Conservation (phyloP, 2,888 invertebrate genomes). For the Zygothrica quintamaculata region DNA sequence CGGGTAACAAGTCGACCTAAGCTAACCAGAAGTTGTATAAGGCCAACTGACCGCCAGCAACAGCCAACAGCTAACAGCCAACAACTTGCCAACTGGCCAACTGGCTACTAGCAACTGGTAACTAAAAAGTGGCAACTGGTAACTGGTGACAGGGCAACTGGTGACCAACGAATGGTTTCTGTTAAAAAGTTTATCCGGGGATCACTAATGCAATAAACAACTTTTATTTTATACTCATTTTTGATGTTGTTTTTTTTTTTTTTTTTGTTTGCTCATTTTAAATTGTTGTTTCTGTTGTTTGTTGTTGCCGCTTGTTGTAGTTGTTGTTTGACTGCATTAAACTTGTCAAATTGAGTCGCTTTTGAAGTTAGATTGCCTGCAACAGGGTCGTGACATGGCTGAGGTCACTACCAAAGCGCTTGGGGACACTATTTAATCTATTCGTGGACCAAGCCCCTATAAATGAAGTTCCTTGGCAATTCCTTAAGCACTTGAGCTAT, state of each 20-base stretch:
- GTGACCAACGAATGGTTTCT: conserved; percentile 30
- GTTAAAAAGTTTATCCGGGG: conserved; percentile 44
- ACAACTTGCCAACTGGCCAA: conserved; percentile 4
- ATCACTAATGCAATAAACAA: conserved; percentile 65
- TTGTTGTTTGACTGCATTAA: conserved; percentile 73
- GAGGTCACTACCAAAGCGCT: conserved; percentile 30
- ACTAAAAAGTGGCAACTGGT: conserved; percentile 8
- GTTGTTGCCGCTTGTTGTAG: conserved; percentile 4
- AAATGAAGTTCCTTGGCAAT: neutral
- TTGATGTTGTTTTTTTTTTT: too few species aligned
- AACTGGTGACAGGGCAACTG: neutral
- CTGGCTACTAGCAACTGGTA: neutral
- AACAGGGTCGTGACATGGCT: conserved; percentile 40
- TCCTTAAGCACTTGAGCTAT: neutral
- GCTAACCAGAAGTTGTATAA: conserved; percentile 7
- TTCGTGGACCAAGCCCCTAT: conserved; percentile 5
- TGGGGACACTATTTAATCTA: conserved; percentile 25
- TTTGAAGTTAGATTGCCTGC: conserved; percentile 69
- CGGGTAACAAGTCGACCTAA: conserved; percentile 10
- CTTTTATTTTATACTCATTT: conserved; percentile 23
- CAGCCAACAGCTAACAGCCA: conserved; percentile 7
- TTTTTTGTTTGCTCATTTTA: neutral
- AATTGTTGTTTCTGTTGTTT: conserved; percentile 11
- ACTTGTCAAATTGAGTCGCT: conserved; percentile 76
- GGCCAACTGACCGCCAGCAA: conserved; percentile 7